Percentiles rank a stretch among this genome's conserved stretches.
phyloP scores from a whole-genome alignment of 1,140 invertebrate genomes.

The Penaeus vannamei region DNA sequence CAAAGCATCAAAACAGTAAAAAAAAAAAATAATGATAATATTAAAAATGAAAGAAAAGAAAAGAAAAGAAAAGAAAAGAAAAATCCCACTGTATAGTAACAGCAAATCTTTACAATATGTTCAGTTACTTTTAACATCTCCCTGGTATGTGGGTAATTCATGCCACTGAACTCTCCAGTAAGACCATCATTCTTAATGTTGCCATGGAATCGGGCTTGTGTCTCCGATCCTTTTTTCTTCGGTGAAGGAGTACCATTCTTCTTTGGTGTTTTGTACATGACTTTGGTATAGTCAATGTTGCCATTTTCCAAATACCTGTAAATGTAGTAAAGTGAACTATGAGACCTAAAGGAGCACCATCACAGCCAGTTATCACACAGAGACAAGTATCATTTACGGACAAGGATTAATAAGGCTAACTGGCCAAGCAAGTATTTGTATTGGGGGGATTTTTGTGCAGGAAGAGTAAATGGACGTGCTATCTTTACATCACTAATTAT shows the following conservation, averaged over 20 bases:
- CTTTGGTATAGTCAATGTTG: constrained; percentile 24
- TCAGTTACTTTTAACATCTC: constrained; percentile 77
- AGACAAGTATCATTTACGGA: too few species aligned
- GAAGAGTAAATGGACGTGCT: too few species aligned
- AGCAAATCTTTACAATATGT: too few species aligned
- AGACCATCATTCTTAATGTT: constrained; percentile 84
- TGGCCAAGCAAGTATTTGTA: too few species aligned
- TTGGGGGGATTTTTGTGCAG: too few species aligned
- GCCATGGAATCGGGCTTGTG: constrained; percentile 75
- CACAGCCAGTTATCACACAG: neutral
- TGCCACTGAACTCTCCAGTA: constrained; percentile 83
- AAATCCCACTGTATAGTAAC: neutral
- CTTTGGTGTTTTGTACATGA: constrained; percentile 31
- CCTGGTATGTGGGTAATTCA: constrained; percentile 80
- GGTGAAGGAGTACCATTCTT: neutral
- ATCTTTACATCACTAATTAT: too few species aligned
- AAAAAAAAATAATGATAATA: constrained; percentile 38
- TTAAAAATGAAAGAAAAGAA: too few species aligned
- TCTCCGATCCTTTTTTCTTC: neutral
- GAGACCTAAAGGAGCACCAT: neutral
- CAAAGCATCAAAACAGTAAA: neutral
- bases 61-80: constrained; percentile 16
- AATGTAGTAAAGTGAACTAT: neutral
- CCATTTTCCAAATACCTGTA: neutral
- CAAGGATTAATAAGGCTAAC: too few species aligned